Base-by-base conservation (phyloP, 2,888 invertebrate species). In the Ectemnius continuus region DNA sequence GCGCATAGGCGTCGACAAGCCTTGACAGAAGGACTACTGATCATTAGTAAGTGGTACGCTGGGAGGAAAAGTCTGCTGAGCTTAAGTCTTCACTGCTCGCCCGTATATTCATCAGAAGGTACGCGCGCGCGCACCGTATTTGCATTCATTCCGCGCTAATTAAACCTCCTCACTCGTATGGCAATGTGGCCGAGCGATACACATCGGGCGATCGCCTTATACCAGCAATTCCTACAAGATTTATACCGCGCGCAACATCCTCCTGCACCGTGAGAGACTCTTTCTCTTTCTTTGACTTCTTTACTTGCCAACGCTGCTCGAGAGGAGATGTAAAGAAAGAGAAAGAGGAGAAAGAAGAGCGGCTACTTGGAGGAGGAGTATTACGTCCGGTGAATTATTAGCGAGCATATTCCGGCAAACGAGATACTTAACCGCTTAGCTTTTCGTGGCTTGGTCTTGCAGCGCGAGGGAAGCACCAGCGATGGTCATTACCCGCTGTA, bases 301-400 rank as follows among this genome's bases (percentile, higher is more conserved):
- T 36, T 36, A 36, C 36, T 36, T 36, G 1, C 11, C 36, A 11
- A 11, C 36, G 8, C 36, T 8, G 36, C 36, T 11, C 36, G 11
- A 36, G 36, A 36, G 36, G 8, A 8, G 36, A 11, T 8, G 36
- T 36, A 36, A 8, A 36, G 36, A 11, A 36, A 36, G 36, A 36
- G 36, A 36, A 36, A 36, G 36, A 36, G 36, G 36, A 36, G 36
- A 36, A 36, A 11, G 8, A 36, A 36, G 36, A 36, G 36, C 36
- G 36, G 36, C 36, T 36, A 52, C 16, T 52, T 13, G 52, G 52
- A 14, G 13, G 16, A 52, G 16, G 52, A 52, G 16, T 52, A 52
- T 52, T 52, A 52, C 76, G 69, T 67, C 59, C 74, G 70, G 73
- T 67, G 77, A 79, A 83, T 82, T 83, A 80, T 77, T 78, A 76